Base-by-base conservation (phyloP, 2,113 vertebrate genomes). In the Psammodynastes pulverulentus region DNA sequence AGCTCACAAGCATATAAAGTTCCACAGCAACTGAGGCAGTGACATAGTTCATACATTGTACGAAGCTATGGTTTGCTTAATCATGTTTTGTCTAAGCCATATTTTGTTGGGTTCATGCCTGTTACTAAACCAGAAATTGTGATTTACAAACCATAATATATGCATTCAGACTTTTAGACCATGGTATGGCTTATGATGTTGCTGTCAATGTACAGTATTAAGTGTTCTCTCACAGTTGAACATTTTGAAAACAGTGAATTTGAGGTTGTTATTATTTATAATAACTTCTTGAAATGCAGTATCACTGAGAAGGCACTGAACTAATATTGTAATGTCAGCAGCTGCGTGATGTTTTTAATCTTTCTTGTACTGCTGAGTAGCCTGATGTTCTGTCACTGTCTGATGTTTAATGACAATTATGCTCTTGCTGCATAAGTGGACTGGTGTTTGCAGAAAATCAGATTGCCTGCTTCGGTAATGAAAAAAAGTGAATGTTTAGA, bases 341-440 rank as follows among this genome's bases (percentile, higher is more conserved):
- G 56, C 86, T 87, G 85, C 67, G 24, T n/a, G 46, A 48, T 48
- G 34, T 52, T 58, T 51, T 39, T 91, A 34, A 87, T 67, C 85
- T 87, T 72, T 51, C 46, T 67, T 72, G 84, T 72, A 51, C 91
- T 92, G 91, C 87, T 88, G 62, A 48, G 87, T 51, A 45, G 49
- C 53, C 49, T 88, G 67, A 51, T 88, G 86, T 92, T 84, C 49
- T 54, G 49, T 26, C 39, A 46, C 9, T 53, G 62, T 43, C 62
- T 88, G 91, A 51, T 92, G 86, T 92, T 92, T 84, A 46, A 91
- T 91, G 51, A 51, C 86, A 46, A 19, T 88, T 84, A 48, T 29
- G 84, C 10, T 39, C 62, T 46, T 29, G 4, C 87, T 92, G 24
- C 49, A 54, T 84, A 88, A 34, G 26, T 88, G 43, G 46, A 92